Evolutionary conservation across 1,140 invertebrate genomes (phyloP).

Genomic region (Scylla paramamosain): DNA sequence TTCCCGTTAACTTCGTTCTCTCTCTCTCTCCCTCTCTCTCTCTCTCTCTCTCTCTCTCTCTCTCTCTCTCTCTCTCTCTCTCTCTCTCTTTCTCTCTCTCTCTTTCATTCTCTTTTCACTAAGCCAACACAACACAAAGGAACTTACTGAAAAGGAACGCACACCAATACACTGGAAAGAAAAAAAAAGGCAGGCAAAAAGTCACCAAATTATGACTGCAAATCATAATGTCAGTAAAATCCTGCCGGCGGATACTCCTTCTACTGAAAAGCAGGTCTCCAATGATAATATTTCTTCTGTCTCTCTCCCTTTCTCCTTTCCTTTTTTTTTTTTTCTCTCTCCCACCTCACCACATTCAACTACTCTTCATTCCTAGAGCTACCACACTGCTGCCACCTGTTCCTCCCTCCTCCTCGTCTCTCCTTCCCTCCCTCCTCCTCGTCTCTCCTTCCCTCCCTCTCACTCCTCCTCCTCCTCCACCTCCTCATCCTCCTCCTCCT

Average conservation of each 20-base stretch:
- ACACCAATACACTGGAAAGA: background rate
- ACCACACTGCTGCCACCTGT: background rate
- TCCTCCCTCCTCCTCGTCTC: no score
- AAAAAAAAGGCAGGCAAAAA: background rate
- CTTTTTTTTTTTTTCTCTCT: background rate
- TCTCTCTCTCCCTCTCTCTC: slow-evolving; percentile 5
- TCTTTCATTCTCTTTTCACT: background rate
- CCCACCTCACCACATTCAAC: background rate
- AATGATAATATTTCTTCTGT: background rate
- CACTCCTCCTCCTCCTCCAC: background rate
- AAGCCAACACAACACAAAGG: background rate
- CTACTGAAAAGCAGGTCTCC: background rate
- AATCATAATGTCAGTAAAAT: background rate
- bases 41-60: background rate
- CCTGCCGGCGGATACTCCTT: background rate
- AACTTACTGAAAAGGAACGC: background rate
- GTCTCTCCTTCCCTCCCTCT: no score
- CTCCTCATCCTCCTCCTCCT: background rate
- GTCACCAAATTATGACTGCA: background rate
- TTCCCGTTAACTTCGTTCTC: background rate
- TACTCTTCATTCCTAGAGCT: background rate
- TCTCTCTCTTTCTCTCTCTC: background rate
- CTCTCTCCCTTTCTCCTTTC: slow-evolving; percentile 28
- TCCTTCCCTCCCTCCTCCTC: no score
- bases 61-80: no score